phyloP scores from a whole-genome alignment of 2,113 vertebrate species.

The Phrynocephalus versicolor region DNA sequence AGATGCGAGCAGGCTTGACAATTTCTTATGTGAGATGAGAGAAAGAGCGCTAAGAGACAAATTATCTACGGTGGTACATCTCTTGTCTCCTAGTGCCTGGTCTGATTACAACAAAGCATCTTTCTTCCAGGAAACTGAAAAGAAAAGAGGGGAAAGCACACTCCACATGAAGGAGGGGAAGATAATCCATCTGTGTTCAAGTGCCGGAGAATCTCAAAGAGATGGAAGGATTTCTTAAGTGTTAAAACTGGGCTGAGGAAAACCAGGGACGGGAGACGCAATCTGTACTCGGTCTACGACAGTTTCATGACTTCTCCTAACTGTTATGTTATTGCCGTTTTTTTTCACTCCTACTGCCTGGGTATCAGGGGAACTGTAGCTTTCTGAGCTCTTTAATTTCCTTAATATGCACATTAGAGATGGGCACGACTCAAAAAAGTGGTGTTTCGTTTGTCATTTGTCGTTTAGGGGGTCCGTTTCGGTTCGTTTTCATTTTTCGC shows the following conservation, averaged over 20 bases:
- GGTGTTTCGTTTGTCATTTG: no score
- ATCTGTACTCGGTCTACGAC: neutral
- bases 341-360: no score
- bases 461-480: no score
- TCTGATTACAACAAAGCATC: neutral
- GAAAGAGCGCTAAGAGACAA: neutral
- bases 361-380: no score
- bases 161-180: neutral
- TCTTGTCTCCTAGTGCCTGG: neutral
- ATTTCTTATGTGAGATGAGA: neutral
- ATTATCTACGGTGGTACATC: neutral
- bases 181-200: neutral
- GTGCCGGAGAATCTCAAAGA: neutral
- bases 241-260: neutral
- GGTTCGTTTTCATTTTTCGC: no score
- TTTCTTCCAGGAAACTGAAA: neutral
- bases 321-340: no score
- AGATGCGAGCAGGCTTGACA: constrained; percentile 7
- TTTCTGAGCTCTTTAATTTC: no score
- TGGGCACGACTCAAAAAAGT: no score
- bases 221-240: neutral
- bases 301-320: neutral
- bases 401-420: no score
- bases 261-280: neutral
- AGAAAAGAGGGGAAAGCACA: neutral